Evolutionary conservation across 2,888 invertebrate species (phyloP).

Genomic region (Graphium colonna): DNA sequence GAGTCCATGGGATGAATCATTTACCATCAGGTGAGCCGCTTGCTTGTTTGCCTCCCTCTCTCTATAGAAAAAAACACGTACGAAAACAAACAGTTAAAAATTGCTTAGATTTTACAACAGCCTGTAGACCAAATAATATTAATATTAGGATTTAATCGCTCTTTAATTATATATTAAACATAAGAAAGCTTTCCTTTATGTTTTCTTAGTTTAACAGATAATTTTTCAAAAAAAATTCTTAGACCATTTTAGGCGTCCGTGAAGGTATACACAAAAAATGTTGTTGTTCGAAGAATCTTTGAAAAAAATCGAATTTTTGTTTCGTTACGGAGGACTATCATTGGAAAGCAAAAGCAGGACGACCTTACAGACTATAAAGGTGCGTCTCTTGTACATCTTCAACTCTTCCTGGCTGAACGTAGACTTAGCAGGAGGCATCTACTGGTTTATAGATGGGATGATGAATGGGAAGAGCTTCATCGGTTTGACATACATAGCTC

Average conservation of each 20-base stretch:
- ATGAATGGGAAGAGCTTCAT: slow-evolving; percentile 37
- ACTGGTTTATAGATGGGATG: slow-evolving; percentile 40
- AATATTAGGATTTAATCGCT: no score
- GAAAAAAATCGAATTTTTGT: slow-evolving; percentile 36
- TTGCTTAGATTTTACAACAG: no score
- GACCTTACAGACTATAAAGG: slow-evolving; percentile 22
- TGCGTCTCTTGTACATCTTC: slow-evolving; percentile 34
- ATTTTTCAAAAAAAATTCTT: no score
- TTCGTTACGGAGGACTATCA: slow-evolving; percentile 37
- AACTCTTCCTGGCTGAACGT: slow-evolving; percentile 43
- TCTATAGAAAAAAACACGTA: no score
- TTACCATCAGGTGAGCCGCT: no score
- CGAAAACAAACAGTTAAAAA: no score
- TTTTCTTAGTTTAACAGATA: no score
- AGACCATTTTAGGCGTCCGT: no score
- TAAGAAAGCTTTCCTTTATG: not conserved
- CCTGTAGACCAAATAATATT: no score
- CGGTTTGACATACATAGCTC: slow-evolving; percentile 41
- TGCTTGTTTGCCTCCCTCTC: no score
- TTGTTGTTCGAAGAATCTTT: slow-evolving; percentile 37
- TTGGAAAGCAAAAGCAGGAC: slow-evolving; percentile 32
- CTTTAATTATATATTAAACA: not conserved
- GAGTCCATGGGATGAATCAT: no score
- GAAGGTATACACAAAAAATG: not conserved
- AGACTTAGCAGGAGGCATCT: slow-evolving; percentile 39